Base-by-base conservation (phyloP, 1,140 invertebrate genomes). In the Caerostris darwini region DNA sequence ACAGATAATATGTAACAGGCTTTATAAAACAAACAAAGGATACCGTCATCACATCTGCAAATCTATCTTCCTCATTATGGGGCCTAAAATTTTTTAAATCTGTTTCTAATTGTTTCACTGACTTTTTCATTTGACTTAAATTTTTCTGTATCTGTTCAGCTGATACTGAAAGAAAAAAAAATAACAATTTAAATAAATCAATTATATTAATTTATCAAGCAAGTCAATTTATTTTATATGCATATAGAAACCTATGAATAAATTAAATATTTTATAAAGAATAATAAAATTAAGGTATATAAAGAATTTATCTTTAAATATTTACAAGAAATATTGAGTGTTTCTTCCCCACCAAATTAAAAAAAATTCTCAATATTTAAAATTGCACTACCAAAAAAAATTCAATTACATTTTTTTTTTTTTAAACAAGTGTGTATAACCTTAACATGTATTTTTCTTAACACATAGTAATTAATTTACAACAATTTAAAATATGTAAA, bases 101-200 rank as follows among this genome's bases (percentile, higher is more conserved):
- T 7, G 97, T 98, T 96, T 99, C 98, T 59, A 99, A 96, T 95
- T 98, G 98, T 94, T 97, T 97, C 3, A 99, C 97, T 94, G 98
- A 98, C 53, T 97, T 97, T 94, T 98, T 98, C 98, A 99, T 99
- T 96, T 98, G 97, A 91, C 97, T 97, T 85, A 99, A 96, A 1
- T 97, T 97, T 95, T 99, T 98, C 95, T 98, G 97, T 85, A 99
- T 97, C 89, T 97, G 97, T 95, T 99, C 98, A 95, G 98, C 96
- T 0, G 98, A 99, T 0, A 99, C 98, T 81, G 98, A 17, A 81
- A 90, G 61, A 64, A 82, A 92, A 90, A 67, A 53, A 58, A 56
- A 56, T 56, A 54, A 3, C 8, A 17, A 8, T 77, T 77, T 77
- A 77, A 8, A 77, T 10, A 34, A 77, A 8, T 10, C n/a, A 10